Percentiles rank a stretch among this genome's conserved stretches.
These are phyloP conservation scores for Drosophila pegasa DNA, from an alignment of 2,888 invertebrate genomes.

Conservation along the genomic window DNA sequence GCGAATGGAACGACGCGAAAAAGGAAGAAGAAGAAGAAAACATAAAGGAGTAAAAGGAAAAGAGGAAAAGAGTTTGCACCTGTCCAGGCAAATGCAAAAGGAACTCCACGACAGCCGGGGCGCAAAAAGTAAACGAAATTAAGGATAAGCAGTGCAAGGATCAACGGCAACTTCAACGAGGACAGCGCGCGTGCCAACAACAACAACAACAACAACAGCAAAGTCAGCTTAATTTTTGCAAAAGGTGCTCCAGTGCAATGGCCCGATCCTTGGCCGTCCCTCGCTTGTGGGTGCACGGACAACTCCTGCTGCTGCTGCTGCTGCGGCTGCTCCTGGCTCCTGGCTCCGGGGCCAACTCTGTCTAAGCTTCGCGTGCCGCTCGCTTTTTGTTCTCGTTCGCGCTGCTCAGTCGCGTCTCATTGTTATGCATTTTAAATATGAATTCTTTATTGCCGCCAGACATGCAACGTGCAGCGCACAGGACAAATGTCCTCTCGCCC, in stretches of 20 bases:
- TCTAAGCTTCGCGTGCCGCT: slow-evolving; percentile 53
- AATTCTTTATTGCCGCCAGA: slow-evolving; percentile 69
- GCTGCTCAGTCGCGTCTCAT: slow-evolving; percentile 52
- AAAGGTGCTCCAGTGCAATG: slow-evolving; percentile 47
- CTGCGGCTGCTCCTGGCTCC: not conserved
- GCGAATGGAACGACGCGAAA: not conserved
- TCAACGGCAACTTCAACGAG: slow-evolving; percentile 33
- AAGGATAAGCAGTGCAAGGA: slow-evolving; percentile 71
- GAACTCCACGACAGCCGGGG: slow-evolving; percentile 38
- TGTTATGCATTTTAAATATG: slow-evolving; percentile 78
- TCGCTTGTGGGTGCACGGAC: slow-evolving; percentile 27
- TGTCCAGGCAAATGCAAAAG: slow-evolving; percentile 44
- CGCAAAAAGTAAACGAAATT: slow-evolving; percentile 57
- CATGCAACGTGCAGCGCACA: slow-evolving; percentile 46
- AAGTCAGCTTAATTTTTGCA: slow-evolving; percentile 70
- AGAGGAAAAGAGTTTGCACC: slow-evolving; percentile 54
- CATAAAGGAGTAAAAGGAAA: slow-evolving; percentile 4
- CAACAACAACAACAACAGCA: slow-evolving; percentile 11
- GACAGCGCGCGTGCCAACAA: slow-evolving; percentile 44
- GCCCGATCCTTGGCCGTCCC: slow-evolving; percentile 15
- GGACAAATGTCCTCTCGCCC: slow-evolving; percentile 20
- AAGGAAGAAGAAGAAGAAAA: not conserved
- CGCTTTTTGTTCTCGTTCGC: slow-evolving; percentile 44
- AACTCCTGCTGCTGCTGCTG: not conserved
- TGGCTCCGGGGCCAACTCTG: slow-evolving; percentile 11